A percentile compares a stretch with the other conserved stretches of the same genome.
These are phyloP conservation scores for Electrophaes corylata DNA, from an alignment of 2,888 invertebrate genomes.

Conservation along the genomic window DNA sequence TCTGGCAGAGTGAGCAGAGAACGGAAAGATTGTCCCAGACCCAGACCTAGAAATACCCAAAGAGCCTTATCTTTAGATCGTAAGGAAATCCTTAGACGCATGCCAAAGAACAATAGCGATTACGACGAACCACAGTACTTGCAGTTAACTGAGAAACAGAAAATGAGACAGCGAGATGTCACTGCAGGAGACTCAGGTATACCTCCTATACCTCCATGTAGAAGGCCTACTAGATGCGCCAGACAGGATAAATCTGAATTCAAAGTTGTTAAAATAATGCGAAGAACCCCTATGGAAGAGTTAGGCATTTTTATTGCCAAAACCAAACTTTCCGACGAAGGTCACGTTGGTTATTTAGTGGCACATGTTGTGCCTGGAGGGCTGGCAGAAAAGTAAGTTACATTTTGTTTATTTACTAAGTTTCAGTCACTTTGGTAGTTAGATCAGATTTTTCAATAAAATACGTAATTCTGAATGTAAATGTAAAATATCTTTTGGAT, in stretches of 20 bases:
- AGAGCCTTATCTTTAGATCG: conserved; percentile 83
- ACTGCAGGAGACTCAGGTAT: conserved; percentile 71
- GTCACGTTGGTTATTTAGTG: conserved; percentile 87
- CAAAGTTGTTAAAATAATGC: conserved; percentile 83
- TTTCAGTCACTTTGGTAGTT: neutral
- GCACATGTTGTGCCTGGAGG: conserved; percentile 89
- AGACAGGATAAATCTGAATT: conserved; percentile 70
- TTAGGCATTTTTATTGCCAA: conserved; percentile 90
- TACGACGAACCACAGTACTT: conserved; percentile 74
- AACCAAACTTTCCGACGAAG: conserved; percentile 84
- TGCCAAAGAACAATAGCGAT: conserved; percentile 70
- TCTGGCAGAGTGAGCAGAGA: conserved; percentile 75
- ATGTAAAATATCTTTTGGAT: no score
- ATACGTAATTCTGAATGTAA: no score
- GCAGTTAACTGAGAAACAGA: conserved; percentile 79
- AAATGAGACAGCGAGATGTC: conserved; percentile 75
- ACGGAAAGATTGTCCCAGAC: conserved; percentile 63
- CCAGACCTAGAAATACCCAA: conserved; percentile 72
- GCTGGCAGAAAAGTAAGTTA: conserved; percentile 86
- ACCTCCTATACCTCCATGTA: conserved; percentile 79
- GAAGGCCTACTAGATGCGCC: conserved; percentile 61
- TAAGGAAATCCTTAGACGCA: conserved; percentile 79
- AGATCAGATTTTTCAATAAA: neutral
- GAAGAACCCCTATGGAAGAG: conserved; percentile 85
- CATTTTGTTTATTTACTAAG: conserved; percentile 4